Percentiles rank a stretch among this genome's conserved stretches.
Evolutionary conservation across 2,888 invertebrate genomes (phyloP).

Genomic region (Cheilosia scutellata): DNA sequence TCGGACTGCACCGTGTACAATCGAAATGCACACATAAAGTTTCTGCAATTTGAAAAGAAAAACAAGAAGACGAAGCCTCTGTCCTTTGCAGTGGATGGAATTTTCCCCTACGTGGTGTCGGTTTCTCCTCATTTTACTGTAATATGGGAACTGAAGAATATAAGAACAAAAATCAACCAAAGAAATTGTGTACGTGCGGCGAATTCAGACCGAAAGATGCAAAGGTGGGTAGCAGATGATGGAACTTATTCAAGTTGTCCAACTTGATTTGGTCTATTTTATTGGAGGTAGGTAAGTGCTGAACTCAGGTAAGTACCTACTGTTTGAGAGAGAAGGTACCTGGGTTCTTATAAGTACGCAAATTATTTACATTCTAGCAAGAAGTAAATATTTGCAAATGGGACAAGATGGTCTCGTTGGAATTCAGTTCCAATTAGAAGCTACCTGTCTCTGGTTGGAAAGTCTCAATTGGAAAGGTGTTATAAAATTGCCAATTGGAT

Average conservation of each 20-base stretch:
- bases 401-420: slow-evolving; percentile 19
- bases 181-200: slow-evolving; percentile 25
- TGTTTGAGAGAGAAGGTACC: slow-evolving; percentile 6
- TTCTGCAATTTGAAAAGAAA: slow-evolving; percentile 43
- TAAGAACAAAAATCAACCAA: slow-evolving; percentile 16
- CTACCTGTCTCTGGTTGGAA: slow-evolving; percentile 6
- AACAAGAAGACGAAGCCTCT: neutral
- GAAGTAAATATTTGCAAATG: slow-evolving; percentile 31
- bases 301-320: neutral
- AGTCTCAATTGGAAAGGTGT: slow-evolving; percentile 15
- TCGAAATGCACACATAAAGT: slow-evolving; percentile 67
- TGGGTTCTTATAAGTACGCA: slow-evolving; percentile 17
- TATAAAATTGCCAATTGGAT: slow-evolving; percentile 32
- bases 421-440: slow-evolving; percentile 14
- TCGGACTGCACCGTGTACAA: slow-evolving; percentile 56
- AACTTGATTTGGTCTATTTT: slow-evolving; percentile 53
- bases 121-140: neutral
- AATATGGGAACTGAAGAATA: neutral
- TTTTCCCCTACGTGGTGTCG: neutral
- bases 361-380: neutral
- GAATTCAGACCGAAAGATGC: slow-evolving; percentile 32
- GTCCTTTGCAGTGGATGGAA: neutral
- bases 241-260: slow-evolving; percentile 46
- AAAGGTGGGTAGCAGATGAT: slow-evolving; percentile 31
- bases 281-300: neutral